phyloP scores from a whole-genome alignment of 2,797 vertebrate species.

The Pangasius djambal region DNA sequence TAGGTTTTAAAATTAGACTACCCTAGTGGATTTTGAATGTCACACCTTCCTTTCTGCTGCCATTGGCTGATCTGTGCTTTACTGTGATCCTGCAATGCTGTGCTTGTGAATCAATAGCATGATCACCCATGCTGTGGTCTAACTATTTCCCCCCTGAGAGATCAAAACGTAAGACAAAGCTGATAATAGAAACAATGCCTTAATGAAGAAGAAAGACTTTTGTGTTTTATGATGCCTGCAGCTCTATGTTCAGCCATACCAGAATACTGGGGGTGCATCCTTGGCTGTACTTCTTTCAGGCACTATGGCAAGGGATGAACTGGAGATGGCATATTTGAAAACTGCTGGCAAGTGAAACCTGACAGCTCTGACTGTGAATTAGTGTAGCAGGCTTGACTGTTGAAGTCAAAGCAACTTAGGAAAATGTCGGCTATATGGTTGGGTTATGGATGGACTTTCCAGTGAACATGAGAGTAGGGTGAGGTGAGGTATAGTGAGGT shows the following conservation, averaged over 20 bases:
- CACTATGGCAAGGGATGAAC: too few species aligned
- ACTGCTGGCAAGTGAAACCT: not conserved
- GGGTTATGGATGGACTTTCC: not conserved
- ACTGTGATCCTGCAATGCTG: not conserved
- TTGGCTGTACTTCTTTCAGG: not conserved
- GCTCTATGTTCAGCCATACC: not conserved
- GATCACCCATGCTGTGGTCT: not conserved
- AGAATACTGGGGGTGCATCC: not conserved
- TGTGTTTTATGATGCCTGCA: not conserved
- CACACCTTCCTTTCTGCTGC: not conserved
- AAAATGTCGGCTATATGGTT: not conserved
- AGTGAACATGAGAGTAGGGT: not conserved
- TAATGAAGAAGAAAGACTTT: not conserved
- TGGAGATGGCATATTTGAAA: not conserved
- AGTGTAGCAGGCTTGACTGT: not conserved
- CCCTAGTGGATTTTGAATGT: not conserved
- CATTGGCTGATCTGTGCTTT: not conserved
- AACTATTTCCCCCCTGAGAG: not conserved
- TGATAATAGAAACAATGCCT: not conserved
- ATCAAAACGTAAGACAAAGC: not conserved
- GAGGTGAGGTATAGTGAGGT: not conserved
- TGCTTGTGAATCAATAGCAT: not conserved
- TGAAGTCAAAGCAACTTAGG: not conserved
- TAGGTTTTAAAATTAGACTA: too few species aligned
- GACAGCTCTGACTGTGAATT: not conserved